These are phyloP conservation scores for Rallus limicola DNA, from an alignment of 2,113 vertebrate genomes.

Conservation along the genomic window DNA sequence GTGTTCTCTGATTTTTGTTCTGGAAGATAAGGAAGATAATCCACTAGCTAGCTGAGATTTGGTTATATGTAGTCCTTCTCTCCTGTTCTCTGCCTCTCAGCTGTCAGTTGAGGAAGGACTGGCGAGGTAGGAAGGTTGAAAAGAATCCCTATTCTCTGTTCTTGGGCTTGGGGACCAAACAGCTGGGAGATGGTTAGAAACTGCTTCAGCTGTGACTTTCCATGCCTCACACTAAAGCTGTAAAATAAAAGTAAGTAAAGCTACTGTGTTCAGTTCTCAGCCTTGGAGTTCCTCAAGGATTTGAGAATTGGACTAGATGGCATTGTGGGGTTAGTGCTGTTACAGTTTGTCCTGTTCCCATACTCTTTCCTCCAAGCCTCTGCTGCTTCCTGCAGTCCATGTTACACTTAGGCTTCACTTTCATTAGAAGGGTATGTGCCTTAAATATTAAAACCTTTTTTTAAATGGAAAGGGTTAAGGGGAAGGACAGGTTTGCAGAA, in stretches of 20 bases:
- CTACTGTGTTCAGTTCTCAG: not conserved
- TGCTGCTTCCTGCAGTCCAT: not conserved
- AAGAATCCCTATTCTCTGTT: not conserved
- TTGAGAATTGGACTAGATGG: not conserved
- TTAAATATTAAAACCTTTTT: not conserved
- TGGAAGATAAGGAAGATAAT: not conserved
- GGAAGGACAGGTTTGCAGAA: not conserved
- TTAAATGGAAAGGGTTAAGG: not conserved
- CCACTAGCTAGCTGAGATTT: not conserved
- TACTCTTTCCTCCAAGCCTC: not conserved
- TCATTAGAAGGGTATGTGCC: too few species aligned
- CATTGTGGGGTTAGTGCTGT: not conserved
- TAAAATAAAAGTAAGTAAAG: not conserved
- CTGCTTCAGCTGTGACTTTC: not conserved
- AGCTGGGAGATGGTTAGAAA: not conserved
- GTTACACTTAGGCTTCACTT: too few species aligned
- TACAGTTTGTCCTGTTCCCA: not conserved
- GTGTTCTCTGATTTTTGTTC: not conserved
- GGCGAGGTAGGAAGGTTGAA: not conserved
- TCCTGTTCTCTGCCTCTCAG: not conserved
- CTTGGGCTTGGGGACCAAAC: not conserved
- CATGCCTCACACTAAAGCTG: not conserved
- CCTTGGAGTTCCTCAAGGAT: not conserved
- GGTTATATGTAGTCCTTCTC: not conserved
- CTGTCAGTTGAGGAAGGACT: not conserved